A percentile compares a stretch with the other conserved stretches of the same genome.
phyloP scores from a whole-genome alignment of 2,888 invertebrate species.

The Keiferia lycopersicella region DNA sequence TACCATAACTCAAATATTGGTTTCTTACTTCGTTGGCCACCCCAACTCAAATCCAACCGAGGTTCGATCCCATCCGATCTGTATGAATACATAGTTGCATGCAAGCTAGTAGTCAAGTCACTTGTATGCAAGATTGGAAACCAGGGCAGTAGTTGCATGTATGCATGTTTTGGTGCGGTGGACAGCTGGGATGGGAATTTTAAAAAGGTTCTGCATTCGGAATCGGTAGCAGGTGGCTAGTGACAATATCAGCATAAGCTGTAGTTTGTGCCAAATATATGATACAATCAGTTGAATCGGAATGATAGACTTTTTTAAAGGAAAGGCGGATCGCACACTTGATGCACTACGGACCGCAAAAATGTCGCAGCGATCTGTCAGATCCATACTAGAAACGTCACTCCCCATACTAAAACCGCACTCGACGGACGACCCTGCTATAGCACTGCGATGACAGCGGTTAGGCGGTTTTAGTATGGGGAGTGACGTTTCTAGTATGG shows the following conservation, averaged over 20 bases:
- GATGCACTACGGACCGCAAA: too few species aligned
- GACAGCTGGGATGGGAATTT: slow-evolving; percentile 3
- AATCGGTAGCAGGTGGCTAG: background rate
- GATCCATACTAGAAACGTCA: too few species aligned
- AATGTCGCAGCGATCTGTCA: too few species aligned
- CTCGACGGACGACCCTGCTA: too few species aligned
- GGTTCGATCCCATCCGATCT: slow-evolving; percentile 3
- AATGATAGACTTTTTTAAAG: background rate
- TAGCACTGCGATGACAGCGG: too few species aligned
- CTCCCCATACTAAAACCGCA: too few species aligned
- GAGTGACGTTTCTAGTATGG: too few species aligned
- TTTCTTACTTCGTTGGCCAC: background rate
- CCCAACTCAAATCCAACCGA: background rate
- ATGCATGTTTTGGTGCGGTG: background rate
- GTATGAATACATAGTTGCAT: background rate
- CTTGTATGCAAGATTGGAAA: too few species aligned
- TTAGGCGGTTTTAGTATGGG: too few species aligned
- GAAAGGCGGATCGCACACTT: too few species aligned
- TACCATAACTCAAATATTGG: background rate
- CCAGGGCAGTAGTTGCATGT: background rate
- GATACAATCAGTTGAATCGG: background rate
- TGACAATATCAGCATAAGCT: background rate
- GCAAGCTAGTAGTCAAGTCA: background rate
- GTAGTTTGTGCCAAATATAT: background rate
- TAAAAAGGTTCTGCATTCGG: slow-evolving; percentile 15